A percentile compares a stretch with the other conserved stretches of the same genome.
Conservation (phyloP, 2,113 vertebrate species). For the Pimephales promelas region DNA sequence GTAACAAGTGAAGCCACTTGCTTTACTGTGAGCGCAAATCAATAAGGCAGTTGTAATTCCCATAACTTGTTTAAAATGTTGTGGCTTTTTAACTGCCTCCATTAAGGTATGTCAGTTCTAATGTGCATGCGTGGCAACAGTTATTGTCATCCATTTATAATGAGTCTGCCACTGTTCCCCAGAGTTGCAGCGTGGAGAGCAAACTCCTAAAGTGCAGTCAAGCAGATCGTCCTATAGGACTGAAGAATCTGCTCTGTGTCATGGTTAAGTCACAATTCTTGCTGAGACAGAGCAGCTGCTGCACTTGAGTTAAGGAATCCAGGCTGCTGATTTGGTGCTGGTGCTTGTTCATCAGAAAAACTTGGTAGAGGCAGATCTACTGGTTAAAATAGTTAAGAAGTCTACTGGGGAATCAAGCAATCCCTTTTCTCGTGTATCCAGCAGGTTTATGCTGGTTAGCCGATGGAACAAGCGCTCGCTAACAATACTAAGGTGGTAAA, state of each 20-base stretch:
- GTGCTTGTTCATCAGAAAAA: background rate
- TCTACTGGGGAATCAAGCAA: background rate
- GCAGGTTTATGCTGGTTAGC: background rate
- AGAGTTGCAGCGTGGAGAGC: conserved; percentile 47
- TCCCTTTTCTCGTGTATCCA: background rate
- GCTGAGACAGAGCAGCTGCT: background rate
- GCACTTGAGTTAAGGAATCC: background rate
- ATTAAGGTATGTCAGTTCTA: conserved; percentile 60
- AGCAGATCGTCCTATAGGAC: conserved; percentile 1
- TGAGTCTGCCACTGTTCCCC: conserved; percentile 66
- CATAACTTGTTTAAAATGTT: conserved; percentile 57
- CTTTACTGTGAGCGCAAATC: conserved; percentile 65
- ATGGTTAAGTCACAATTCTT: background rate
- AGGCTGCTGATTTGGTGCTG: background rate
- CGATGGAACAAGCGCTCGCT: background rate
- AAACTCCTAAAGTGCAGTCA: conserved; percentile 9
- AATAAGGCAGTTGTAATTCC: conserved; percentile 64
- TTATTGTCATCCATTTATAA: conserved; percentile 69
- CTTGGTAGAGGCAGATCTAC: background rate
- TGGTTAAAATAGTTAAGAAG: background rate
- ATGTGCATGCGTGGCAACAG: conserved; percentile 60
- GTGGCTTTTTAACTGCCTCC: conserved; percentile 58
- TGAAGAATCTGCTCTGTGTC: background rate
- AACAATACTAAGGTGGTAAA: background rate
- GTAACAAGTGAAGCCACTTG: conserved; percentile 45